Conservation (phyloP, 1,140 invertebrate genomes). For the Drosophila insularis region DNA sequence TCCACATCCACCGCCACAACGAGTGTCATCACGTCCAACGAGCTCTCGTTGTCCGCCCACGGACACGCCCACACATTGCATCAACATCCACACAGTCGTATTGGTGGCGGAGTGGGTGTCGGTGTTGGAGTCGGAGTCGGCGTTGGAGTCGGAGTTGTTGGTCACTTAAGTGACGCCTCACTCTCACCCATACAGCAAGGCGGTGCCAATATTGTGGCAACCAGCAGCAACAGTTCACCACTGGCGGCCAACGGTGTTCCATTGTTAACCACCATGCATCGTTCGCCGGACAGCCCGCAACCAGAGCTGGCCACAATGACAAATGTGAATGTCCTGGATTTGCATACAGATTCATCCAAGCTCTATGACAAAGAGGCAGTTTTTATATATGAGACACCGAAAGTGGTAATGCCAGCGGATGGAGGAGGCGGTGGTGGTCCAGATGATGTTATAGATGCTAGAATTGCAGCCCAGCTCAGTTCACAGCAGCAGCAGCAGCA, state of each 20-base stretch:
- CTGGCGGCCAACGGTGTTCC: conserved; percentile 74
- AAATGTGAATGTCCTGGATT: conserved; percentile 86
- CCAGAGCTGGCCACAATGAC: conserved; percentile 90
- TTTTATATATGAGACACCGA: conserved; percentile 80
- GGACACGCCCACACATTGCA: conserved; percentile 51
- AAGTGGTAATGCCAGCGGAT: conserved; percentile 74
- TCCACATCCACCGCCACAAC: conserved; percentile 77
- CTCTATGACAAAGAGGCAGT: conserved; percentile 80
- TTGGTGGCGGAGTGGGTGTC: conserved; percentile 49
- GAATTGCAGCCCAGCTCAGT: conserved; percentile 76
- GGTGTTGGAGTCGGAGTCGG: conserved; percentile 41
- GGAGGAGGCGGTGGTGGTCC: conserved; percentile 39
- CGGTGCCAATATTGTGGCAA: conserved; percentile 52
- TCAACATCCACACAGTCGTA: conserved; percentile 50
- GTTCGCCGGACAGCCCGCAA: conserved; percentile 85
- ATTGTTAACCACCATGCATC: conserved; percentile 74
- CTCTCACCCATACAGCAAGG: conserved; percentile 69
- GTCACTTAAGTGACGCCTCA: conserved; percentile 63
- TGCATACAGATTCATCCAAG: conserved; percentile 84
- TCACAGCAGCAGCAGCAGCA: conserved; percentile 54
- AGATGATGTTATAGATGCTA: conserved; percentile 75
- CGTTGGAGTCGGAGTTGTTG: conserved; percentile 57
- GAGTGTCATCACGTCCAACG: conserved; percentile 80
- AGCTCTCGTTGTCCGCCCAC: conserved; percentile 66
- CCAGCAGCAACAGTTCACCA: conserved; percentile 57